Base-by-base conservation (phyloP, 2,888 invertebrate species). In the Chrysolina haemoptera region DNA sequence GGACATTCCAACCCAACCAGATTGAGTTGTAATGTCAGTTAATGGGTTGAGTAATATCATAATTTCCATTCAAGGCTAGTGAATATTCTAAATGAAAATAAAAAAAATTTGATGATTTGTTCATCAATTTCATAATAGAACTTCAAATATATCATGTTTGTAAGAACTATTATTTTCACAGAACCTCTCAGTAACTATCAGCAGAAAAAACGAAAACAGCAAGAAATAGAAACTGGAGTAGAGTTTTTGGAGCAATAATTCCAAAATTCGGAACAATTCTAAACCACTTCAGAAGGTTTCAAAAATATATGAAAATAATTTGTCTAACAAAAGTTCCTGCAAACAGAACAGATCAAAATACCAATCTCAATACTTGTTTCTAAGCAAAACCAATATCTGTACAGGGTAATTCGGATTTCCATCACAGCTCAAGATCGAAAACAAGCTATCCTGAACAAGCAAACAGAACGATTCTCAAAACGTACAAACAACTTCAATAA, bases 401-500 rank as follows among this genome's bases (percentile, higher is more conserved):
- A 43, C 43, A 43, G 43, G 43, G 43, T 12, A 43, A 43, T 43
- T 43, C 43, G 43, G 11, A 43, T 43, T 43, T 43, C 27, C 9
- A 62, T 18, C 40, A 40, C 35, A 62, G 22, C 16, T 35, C n/a
- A 27, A 62, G n/a, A 63, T 63, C 40, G 8, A 20, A 16, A 41
- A 18, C 14, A 48, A 63, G 20, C 18, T 35, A 40, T 40, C 63
- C 63, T 11, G 18, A 18, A 43, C 20, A 14, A 46, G 65, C 18
- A 65, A 20, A 50, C 6, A 8, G 27, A 66, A 66, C 50, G 50
- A 66, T 20, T 48, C 11, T 27, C 35, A 43, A 48, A 50, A 14
- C 48, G 27, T 48, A 66, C 48, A 48, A 66, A 35, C 35, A 35
- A 35, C 35, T 16, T 50, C 10, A 20, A 50, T 16, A 66, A 48